These are phyloP conservation scores for Apteryx mantelli DNA, from an alignment of 2,113 vertebrate species.

Conservation along the genomic window DNA sequence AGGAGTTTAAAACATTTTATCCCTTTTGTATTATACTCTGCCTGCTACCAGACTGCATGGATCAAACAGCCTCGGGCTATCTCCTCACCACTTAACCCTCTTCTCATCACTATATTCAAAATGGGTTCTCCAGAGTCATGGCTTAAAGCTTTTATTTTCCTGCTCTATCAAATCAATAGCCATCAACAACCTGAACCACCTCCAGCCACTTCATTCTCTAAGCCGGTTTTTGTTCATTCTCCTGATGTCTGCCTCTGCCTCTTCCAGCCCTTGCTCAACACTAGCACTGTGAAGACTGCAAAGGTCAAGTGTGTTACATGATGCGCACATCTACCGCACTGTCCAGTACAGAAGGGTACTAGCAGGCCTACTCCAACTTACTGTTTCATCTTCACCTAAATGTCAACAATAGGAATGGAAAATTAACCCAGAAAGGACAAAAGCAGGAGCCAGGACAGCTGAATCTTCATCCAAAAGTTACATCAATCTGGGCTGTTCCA, in stretches of 20 bases:
- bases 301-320: not conserved
- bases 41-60: not conserved
- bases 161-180: not conserved
- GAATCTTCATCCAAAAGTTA: not conserved
- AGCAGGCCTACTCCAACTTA: not conserved
- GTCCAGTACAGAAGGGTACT: not conserved
- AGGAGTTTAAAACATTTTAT: not conserved
- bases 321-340: rapidly evolving
- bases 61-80: not conserved
- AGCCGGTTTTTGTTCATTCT: not conserved
- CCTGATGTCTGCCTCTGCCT: not conserved
- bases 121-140: not conserved
- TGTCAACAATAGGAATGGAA: not conserved
- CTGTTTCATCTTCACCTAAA: not conserved
- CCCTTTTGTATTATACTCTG: not conserved
- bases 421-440: not conserved
- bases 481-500: not conserved
- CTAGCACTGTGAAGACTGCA: not conserved
- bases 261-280: not conserved
- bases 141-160: not conserved
- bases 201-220: not conserved
- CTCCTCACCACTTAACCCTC: not conserved
- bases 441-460: not conserved
- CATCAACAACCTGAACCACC: not conserved
- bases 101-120: not conserved